These are phyloP conservation scores for Tinea semifulvella DNA, from an alignment of 2,888 invertebrate genomes.

Conservation along the genomic window DNA sequence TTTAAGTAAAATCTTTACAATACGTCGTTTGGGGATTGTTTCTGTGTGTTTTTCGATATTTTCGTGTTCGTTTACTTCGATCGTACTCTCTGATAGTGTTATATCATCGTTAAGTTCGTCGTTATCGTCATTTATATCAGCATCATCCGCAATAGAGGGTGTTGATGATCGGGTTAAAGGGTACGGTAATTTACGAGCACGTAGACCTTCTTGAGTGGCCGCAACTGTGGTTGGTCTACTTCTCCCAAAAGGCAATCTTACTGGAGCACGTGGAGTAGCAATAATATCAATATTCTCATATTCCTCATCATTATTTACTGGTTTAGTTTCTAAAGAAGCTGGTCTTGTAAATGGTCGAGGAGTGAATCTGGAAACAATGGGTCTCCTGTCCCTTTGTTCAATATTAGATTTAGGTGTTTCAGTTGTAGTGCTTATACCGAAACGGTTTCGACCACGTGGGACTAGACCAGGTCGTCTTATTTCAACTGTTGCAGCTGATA, in stretches of 20 bases:
- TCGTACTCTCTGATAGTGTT: slow-evolving; percentile 56
- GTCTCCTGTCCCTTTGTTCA: slow-evolving; percentile 30
- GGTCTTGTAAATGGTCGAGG: slow-evolving; percentile 50
- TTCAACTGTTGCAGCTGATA: slow-evolving; percentile 50
- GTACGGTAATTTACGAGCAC: slow-evolving; percentile 42
- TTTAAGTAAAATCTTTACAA: slow-evolving; percentile 33
- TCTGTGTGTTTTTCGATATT: slow-evolving; percentile 27
- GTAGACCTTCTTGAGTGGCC: slow-evolving; percentile 24
- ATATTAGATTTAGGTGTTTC: slow-evolving; percentile 23
- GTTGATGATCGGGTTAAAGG: slow-evolving; percentile 33
- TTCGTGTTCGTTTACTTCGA: slow-evolving; percentile 55
- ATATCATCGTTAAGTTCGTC: slow-evolving; percentile 50
- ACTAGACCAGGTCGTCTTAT: slow-evolving; percentile 36
- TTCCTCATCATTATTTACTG: slow-evolving; percentile 23
- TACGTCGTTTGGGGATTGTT: slow-evolving; percentile 31
- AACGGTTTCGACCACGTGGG: slow-evolving; percentile 46
- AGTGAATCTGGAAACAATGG: slow-evolving; percentile 47
- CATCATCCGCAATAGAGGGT: slow-evolving; percentile 26
- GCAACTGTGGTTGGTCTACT: slow-evolving; percentile 26
- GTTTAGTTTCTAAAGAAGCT: slow-evolving; percentile 20
- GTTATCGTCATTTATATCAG: slow-evolving; percentile 36
- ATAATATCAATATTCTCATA: slow-evolving; percentile 23
- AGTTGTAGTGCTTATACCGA: slow-evolving; percentile 33
- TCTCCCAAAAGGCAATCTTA: slow-evolving; percentile 40
- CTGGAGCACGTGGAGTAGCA: slow-evolving; percentile 30